Percentiles rank a stretch among this genome's conserved stretches.
Conservation (phyloP, 2,113 vertebrate genomes). For the Noturus placidus region DNA sequence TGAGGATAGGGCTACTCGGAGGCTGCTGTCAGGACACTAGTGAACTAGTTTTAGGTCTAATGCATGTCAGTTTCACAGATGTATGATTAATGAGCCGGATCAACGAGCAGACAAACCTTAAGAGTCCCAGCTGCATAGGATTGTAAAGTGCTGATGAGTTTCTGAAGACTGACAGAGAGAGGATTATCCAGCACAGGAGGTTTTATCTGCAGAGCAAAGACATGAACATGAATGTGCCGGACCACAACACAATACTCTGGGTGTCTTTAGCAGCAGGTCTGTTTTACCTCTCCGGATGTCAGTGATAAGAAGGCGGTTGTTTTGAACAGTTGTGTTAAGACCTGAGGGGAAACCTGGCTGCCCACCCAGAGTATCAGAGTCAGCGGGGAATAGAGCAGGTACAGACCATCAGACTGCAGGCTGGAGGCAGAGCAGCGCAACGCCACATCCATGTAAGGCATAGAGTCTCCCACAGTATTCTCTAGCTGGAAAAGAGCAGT, state of each 20-base stretch:
- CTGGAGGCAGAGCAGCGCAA: conserved; percentile 67
- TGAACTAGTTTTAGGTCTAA: background rate
- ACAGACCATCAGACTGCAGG: conserved; percentile 65
- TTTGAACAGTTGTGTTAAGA: conserved; percentile 69
- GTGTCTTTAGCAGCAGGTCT: background rate
- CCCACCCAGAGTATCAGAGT: conserved; percentile 76
- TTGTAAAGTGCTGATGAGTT: conserved; percentile 61
- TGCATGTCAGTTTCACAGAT: background rate
- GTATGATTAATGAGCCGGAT: background rate
- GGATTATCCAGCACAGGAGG: conserved; percentile 68
- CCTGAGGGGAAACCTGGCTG: conserved; percentile 54
- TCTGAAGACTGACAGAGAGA: conserved; percentile 62
- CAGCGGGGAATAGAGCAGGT: conserved; percentile 67
- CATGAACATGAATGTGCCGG: background rate
- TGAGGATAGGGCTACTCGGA: background rate
- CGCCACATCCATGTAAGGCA: conserved; percentile 22
- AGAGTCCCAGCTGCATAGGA: conserved; percentile 53
- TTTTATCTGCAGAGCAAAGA: conserved; percentile 60
- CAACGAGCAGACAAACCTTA: conserved; percentile 58
- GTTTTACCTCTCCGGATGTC: conserved; percentile 72
- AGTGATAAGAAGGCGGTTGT: conserved; percentile 67
- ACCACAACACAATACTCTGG: background rate
- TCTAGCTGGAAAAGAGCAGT: conserved; percentile 50
- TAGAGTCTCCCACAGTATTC: conserved; percentile 7
- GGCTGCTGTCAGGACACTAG: background rate